Base-by-base conservation (phyloP, 2,797 vertebrate species). In the Gymnopithys bicolor region DNA sequence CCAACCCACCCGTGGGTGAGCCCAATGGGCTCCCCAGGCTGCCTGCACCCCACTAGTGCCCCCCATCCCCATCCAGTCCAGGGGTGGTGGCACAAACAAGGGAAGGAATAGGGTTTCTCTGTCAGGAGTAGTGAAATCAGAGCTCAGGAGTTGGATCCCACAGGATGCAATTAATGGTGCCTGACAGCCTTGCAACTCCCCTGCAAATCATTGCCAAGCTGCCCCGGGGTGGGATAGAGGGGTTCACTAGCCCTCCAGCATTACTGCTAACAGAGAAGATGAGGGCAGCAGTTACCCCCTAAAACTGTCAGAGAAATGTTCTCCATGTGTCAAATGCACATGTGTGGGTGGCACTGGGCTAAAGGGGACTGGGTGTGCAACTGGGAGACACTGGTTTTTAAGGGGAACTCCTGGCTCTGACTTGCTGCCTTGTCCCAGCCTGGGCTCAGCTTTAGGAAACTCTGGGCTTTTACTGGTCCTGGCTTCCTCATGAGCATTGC, bases 401-500 rank as follows among this genome's bases (percentile, higher is more conserved):
- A 11, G 2, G 17, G 48, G n/a, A 78, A 16, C 32, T 6, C 39
- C 58, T 9, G 1, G 2, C 49, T 32, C 52, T 89, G 70, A 95
- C 22, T 30, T 5, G 11, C 27, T 46, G 60, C 35, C 32, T 37
- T 15, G 33, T 24, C 15, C 14, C 94, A 98, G 98, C 81, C 95
- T 1, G 94, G 96, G 3, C 98, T 98, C 97, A 98, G 98, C 93
- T 95, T 98, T 17, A 96, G 97, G 90, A 98, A 98, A 78, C 97
- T 98, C 45, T 98, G 98, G 98, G 98, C 98, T 32, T 98, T 98
- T 96, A 98, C 98, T 0, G 98, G 98, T 17, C 98, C 98, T 0
- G 98, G 98, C 6, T 98, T 98, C 88, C 97, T 98, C 81, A 98
- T 98, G 98, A 98, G 98, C 95, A 98, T 98, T 41, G 98, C 98